Evolutionary conservation across 2,888 invertebrate genomes (phyloP).

Genomic region (Gymnosoma rotundatum): DNA sequence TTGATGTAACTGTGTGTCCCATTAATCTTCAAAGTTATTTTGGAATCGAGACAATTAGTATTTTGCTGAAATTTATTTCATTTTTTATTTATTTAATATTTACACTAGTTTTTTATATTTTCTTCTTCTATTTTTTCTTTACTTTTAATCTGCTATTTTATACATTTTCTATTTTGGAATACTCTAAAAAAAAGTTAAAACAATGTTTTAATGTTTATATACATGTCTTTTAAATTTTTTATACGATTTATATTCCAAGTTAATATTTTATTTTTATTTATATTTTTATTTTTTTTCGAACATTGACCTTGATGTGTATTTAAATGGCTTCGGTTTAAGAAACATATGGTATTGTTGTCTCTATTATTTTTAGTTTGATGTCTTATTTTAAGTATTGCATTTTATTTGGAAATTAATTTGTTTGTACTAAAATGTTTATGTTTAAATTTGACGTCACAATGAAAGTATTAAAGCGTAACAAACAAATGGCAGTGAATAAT

Average conservation of each 20-base stretch:
- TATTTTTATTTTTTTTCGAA: slow-evolving; percentile 31
- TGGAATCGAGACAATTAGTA: no score
- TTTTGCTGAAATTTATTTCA: no score
- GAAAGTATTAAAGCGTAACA: not conserved
- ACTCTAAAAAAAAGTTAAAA: not conserved
- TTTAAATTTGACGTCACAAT: slow-evolving; percentile 23
- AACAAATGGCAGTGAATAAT: no score
- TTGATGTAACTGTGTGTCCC: no score
- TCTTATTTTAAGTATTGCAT: slow-evolving; percentile 35
- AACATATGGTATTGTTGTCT: slow-evolving; percentile 36
- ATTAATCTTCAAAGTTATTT: no score
- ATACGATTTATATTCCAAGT: slow-evolving; percentile 25
- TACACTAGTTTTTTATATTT: no score
- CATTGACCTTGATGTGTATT: slow-evolving; percentile 65
- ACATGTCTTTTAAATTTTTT: slow-evolving; percentile 22
- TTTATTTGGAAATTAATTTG: slow-evolving; percentile 3
- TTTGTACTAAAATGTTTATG: not conserved
- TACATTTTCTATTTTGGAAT: not conserved
- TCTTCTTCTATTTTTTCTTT: no score
- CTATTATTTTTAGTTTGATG: slow-evolving; percentile 14
- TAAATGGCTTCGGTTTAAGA: slow-evolving; percentile 33
- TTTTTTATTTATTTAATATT: no score
- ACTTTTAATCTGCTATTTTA: no score
- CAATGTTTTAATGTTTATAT: not conserved
- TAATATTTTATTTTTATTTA: slow-evolving; percentile 11